A percentile compares a stretch with the other conserved stretches of the same genome.
Conservation (phyloP, 2,888 invertebrate genomes). For the Xestoiulus laeticollis region DNA sequence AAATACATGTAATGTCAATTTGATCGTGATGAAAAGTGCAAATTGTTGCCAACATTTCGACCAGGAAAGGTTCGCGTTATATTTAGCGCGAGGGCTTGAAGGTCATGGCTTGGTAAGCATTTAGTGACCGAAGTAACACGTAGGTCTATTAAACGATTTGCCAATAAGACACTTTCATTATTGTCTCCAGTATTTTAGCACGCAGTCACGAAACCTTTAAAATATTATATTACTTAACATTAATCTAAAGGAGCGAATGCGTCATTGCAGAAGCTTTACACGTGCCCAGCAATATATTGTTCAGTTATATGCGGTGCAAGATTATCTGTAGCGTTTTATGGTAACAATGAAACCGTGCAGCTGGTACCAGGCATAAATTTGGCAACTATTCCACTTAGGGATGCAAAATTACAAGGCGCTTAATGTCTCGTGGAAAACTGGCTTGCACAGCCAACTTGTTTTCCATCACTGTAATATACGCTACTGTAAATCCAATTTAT, state of each 20-base stretch:
- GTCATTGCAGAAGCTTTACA: not conserved
- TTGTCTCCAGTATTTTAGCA: slow-evolving; percentile 21
- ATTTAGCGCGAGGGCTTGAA: not conserved
- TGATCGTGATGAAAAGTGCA: not conserved
- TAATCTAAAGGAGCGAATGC: slow-evolving; percentile 19
- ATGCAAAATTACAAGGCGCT: not conserved
- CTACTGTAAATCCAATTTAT: too few relatives aligned
- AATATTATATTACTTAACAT: slow-evolving; percentile 24
- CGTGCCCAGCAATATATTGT: slow-evolving; percentile 10
- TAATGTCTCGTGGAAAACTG: not conserved
- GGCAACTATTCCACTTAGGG: not conserved
- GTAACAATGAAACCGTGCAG: not conserved
- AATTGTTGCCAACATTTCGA: not conserved
- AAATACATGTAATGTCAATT: slow-evolving; percentile 23
- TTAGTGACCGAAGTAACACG: not conserved
- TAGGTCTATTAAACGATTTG: not conserved
- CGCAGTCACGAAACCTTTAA: slow-evolving; percentile 19
- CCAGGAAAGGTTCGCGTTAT: not conserved
- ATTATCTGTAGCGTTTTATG: not conserved
- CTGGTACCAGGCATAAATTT: slow-evolving; percentile 11
- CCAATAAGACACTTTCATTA: not conserved
- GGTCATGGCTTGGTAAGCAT: not conserved
- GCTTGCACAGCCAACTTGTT: not conserved
- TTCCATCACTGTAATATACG: not conserved
- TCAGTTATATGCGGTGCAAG: not conserved